Evolutionary conservation across 2,888 invertebrate species (phyloP).

Genomic region (Machimus rusticus): DNA sequence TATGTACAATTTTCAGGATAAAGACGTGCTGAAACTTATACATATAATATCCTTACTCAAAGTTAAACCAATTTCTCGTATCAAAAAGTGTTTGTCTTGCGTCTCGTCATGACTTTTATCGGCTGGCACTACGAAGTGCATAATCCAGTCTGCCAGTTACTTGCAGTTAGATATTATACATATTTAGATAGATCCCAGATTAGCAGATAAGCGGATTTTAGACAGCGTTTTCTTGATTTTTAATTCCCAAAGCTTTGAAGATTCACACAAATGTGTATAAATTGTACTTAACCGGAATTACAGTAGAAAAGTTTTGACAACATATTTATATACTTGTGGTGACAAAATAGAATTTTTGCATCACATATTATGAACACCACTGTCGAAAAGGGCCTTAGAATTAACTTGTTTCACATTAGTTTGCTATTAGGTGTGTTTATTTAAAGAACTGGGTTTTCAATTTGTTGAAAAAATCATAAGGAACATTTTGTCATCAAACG

Average conservation of each 20-base stretch:
- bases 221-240: not conserved
- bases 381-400: not conserved
- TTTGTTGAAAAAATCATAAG: too few relatives aligned
- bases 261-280: not conserved
- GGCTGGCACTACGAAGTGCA: not conserved
- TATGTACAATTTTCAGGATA: not conserved
- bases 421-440: too few relatives aligned
- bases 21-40: not conserved
- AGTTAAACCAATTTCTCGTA: not conserved
- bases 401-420: not conserved
- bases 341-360: not conserved
- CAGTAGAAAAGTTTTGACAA: not conserved
- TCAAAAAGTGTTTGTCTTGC: slow-evolving; percentile 1
- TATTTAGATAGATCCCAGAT: not conserved
- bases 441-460: too few relatives aligned
- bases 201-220: not conserved
- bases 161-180: not conserved
- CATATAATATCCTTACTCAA: not conserved
- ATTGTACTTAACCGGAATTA: not conserved
- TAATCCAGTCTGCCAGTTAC: not conserved
- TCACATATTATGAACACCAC: not conserved
- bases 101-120: not conserved
- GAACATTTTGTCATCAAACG: too few relatives aligned
- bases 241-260: not conserved
- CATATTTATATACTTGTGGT: not conserved